A percentile compares a stretch with the other conserved stretches of the same genome.
Conservation (phyloP, 2,797 vertebrate species). For the Cryptoblepharus egeriae region DNA sequence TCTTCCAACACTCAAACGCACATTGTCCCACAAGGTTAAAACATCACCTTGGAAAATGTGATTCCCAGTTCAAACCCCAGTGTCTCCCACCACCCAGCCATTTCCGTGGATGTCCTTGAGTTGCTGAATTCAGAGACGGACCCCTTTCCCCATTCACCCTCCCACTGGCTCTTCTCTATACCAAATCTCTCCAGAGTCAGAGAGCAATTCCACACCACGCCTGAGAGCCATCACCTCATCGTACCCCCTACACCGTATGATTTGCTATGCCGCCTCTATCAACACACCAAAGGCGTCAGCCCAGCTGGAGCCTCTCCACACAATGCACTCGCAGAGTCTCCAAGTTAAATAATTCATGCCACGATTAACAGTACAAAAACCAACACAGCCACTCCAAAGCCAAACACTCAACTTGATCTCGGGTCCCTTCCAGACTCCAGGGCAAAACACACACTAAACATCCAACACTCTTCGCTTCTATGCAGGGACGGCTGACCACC, state of each 20-base stretch:
- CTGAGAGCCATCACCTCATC: not conserved
- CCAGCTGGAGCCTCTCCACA: not conserved
- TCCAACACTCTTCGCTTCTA: not conserved
- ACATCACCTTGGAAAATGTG: not conserved
- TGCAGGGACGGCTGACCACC: not conserved
- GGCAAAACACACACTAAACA: not conserved
- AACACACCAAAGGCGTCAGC: not conserved
- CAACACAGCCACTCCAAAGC: constrained; percentile 25
- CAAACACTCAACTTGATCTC: not conserved
- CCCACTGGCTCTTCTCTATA: not conserved
- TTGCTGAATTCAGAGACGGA: not conserved
- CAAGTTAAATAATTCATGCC: constrained; percentile 25
- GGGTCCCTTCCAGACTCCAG: not conserved
- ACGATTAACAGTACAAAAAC: constrained; percentile 3
- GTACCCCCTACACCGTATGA: not conserved
- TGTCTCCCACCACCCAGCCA: not conserved
- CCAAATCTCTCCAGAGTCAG: not conserved
- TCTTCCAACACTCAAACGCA: not conserved
- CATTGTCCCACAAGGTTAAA: not conserved
- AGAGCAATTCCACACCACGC: not conserved
- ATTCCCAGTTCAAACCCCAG: not conserved
- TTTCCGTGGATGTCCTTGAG: not conserved
- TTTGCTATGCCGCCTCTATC: not conserved
- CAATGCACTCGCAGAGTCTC: not conserved
- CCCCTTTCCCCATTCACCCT: not conserved